Evolutionary conservation across 2,888 invertebrate genomes (phyloP).

Genomic region (Drepana falcataria): DNA sequence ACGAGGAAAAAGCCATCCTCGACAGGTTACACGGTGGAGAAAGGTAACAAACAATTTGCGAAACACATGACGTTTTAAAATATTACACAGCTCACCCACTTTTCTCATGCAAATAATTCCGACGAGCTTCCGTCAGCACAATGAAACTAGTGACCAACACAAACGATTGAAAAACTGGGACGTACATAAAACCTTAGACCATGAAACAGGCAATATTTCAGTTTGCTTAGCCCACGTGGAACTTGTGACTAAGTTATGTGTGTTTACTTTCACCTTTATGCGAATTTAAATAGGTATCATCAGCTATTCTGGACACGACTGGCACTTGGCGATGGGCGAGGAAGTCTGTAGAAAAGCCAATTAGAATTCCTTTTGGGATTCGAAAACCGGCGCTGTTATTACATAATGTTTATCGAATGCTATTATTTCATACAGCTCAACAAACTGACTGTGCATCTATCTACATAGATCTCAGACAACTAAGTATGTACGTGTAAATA

Average conservation of each 20-base stretch:
- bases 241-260: constrained; percentile 27
- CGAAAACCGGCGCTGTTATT: constrained; percentile 29
- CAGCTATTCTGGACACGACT: constrained; percentile 48
- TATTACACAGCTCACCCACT: constrained; percentile 3
- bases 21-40: constrained; percentile 88
- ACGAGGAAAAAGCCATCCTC: constrained; percentile 50
- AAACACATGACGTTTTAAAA: constrained; percentile 1
- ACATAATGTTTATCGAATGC: constrained; percentile 4
- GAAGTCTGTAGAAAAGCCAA: constrained; percentile 30
- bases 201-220: constrained; percentile 29
- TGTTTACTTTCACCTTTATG: constrained; percentile 54
- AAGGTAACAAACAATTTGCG: constrained; percentile 52
- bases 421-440: constrained; percentile 3
- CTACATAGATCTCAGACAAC: too few relatives aligned
- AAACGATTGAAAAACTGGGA: constrained; percentile 17
- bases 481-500: too few relatives aligned
- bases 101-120: constrained; percentile 16
- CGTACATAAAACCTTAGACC: constrained; percentile 14
- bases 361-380: constrained; percentile 41
- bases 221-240: constrained; percentile 24
- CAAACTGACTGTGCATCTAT: too few relatives aligned
- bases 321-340: constrained; percentile 33
- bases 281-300: constrained; percentile 26
- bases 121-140: constrained; percentile 12
- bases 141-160: constrained; percentile 14